Evolutionary conservation across 2,888 invertebrate genomes (phyloP).

Genomic region (Brachyptera putata): DNA sequence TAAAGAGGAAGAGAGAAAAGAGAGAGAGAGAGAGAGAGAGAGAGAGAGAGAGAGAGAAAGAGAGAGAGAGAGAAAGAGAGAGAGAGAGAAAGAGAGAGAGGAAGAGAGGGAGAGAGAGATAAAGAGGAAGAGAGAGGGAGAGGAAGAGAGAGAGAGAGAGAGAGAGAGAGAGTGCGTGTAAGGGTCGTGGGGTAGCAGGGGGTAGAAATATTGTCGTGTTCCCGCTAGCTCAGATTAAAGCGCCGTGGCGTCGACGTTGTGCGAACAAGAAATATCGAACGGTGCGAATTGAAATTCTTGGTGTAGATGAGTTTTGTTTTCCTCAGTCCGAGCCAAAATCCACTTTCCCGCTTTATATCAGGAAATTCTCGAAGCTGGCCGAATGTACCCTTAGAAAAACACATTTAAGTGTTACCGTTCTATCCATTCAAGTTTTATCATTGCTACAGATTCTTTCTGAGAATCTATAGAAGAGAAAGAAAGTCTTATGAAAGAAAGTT

Average conservation of each 20-base stretch:
- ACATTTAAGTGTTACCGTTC: slow-evolving; percentile 17
- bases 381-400: slow-evolving; percentile 16
- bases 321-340: not conserved
- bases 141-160: not conserved
- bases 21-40: not conserved
- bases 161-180: not conserved
- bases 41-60: too few species aligned
- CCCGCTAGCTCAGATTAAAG: slow-evolving; percentile 15
- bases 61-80: too few species aligned
- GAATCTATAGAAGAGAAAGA: slow-evolving; percentile 19
- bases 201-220: slow-evolving; percentile 8
- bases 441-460: slow-evolving; percentile 28
- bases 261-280: slow-evolving; percentile 25
- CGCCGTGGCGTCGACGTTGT: slow-evolving; percentile 16
- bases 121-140: too few species aligned
- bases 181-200: not conserved
- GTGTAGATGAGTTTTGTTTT: slow-evolving; percentile 27
- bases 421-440: slow-evolving; percentile 23
- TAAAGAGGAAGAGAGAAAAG: too few species aligned
- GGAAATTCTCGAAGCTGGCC: slow-evolving; percentile 4
- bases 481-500: slow-evolving; percentile 11
- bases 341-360: not conserved
- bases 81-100: too few species aligned
- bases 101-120: not conserved
- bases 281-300: slow-evolving; percentile 29